Evolutionary conservation across 1,140 invertebrate genomes (phyloP).

Genomic region (Mercenaria mercenaria): DNA sequence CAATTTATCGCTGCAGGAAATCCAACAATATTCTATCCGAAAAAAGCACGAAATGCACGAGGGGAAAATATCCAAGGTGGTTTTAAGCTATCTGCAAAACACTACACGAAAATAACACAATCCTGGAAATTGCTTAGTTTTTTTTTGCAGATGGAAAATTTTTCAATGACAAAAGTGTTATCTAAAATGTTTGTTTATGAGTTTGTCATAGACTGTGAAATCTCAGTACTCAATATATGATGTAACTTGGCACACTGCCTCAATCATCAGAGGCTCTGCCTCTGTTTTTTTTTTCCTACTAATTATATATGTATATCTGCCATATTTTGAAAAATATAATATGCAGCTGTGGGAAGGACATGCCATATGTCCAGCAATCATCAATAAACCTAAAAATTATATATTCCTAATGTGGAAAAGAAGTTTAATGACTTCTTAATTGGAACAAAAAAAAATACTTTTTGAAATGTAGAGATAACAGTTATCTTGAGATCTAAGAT

Average conservation of each 20-base stretch:
- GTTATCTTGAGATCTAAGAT: no score
- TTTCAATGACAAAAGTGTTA: conserved; percentile 10
- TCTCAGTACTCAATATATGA: conserved; percentile 12
- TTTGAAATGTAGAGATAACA: no score
- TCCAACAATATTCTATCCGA: neutral
- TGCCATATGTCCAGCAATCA: no score
- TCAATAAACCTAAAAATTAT: no score
- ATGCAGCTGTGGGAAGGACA: no score
- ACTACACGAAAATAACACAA: neutral
- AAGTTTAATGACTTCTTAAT: no score
- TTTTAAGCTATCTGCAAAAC: neutral
- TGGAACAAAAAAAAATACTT: no score
- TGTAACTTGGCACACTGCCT: conserved; percentile 13
- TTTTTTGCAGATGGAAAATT: neutral
- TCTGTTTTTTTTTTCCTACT: neutral
- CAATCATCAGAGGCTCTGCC: neutral
- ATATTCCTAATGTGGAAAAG: no score
- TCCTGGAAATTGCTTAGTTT: neutral
- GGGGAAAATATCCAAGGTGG: neutral
- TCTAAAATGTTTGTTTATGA: conserved; percentile 17
- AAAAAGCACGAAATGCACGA: neutral
- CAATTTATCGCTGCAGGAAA: no score
- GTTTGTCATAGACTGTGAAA: conserved; percentile 18
- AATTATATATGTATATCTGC: no score
- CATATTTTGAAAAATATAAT: no score